A percentile compares a stretch with the other conserved stretches of the same genome.
Evolutionary conservation across 2,797 vertebrate genomes (phyloP).

Genomic region (Rhinichthys osculus): DNA sequence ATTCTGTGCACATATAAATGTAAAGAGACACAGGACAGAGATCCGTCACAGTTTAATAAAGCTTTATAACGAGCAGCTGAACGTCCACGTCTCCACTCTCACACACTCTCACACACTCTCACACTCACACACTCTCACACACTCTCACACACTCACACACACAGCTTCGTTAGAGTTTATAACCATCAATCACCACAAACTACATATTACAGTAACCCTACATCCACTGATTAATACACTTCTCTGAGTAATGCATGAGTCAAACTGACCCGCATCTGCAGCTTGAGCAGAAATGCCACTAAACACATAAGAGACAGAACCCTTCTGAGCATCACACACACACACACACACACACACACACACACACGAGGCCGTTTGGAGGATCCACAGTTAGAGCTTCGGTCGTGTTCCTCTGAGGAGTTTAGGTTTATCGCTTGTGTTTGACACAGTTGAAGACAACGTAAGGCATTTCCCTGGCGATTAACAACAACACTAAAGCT

Average conservation of each 20-base stretch:
- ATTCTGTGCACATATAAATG: constrained; percentile 74
- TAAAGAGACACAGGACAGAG: constrained; percentile 29
- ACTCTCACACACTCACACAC: no score
- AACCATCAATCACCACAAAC: background rate
- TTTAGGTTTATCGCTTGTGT: no score
- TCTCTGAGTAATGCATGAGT: background rate
- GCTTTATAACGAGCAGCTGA: background rate
- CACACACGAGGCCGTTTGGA: background rate
- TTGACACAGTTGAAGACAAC: no score
- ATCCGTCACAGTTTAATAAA: background rate
- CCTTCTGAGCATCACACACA: background rate
- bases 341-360: no score
- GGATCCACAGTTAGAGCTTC: background rate
- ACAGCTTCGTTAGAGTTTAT: background rate
- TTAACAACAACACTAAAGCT: constrained; percentile 21
- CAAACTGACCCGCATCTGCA: background rate
- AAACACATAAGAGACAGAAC: background rate
- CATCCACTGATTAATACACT: background rate
- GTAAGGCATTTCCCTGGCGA: no score
- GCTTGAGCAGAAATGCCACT: background rate
- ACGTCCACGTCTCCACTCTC: background rate
- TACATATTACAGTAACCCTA: background rate
- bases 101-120: no score
- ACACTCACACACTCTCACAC: no score
- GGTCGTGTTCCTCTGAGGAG: background rate